Evolutionary conservation across 2,113 vertebrate species (phyloP).

Genomic region (Podarcis muralis): DNA sequence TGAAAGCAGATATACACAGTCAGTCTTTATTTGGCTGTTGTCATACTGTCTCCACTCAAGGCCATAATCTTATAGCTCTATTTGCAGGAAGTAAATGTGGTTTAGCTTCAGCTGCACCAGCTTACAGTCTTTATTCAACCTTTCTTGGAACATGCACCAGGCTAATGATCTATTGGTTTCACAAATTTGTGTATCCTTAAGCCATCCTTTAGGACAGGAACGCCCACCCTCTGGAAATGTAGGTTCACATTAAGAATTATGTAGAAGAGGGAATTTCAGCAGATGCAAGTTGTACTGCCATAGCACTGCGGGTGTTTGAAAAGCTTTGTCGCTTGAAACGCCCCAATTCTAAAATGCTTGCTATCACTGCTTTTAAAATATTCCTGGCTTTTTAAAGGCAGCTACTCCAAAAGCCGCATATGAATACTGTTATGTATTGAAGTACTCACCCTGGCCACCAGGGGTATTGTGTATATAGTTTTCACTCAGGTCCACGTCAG

Average conservation of each 20-base stretch:
- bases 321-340: background rate
- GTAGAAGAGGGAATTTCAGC: background rate
- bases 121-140: background rate
- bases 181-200: background rate
- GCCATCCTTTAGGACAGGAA: background rate
- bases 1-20: background rate
- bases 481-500: too few species aligned
- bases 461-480: too few species aligned
- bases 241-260: background rate
- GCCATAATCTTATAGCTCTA: background rate
- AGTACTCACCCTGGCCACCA: too few species aligned
- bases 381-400: background rate
- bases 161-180: background rate
- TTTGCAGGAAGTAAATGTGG: background rate
- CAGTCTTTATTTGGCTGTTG: background rate
- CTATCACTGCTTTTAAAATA: background rate
- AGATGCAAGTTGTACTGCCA: too few species aligned
- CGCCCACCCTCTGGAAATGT: background rate
- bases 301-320: background rate
- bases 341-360: background rate
- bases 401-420: background rate
- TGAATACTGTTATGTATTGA: background rate
- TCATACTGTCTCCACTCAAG: background rate
- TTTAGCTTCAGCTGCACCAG: background rate
- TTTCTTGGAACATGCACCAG: too few species aligned